phyloP scores from a whole-genome alignment of 1,140 invertebrate genomes.

The Drosophila oshimai region DNA sequence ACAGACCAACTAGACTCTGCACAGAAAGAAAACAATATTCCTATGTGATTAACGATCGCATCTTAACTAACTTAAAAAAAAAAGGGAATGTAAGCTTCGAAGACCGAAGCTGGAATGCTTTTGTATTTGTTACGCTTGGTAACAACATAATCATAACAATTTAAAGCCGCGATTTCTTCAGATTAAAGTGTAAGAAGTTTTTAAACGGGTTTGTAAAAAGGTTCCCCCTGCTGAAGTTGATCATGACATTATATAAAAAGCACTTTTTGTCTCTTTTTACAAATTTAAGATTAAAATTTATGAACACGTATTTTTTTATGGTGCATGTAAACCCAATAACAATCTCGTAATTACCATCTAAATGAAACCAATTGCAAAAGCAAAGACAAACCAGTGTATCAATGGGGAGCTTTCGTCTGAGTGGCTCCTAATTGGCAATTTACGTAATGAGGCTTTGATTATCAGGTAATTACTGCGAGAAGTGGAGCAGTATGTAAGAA shows the following conservation, averaged over 20 bases:
- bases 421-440: conserved; percentile 58
- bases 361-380: conserved; percentile 47
- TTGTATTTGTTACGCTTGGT: no score
- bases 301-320: neutral
- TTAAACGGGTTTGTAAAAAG: no score
- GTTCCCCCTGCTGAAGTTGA: no score
- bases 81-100: no score
- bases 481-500: conserved; percentile 50
- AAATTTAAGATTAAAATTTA: neutral
- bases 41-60: neutral
- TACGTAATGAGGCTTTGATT: conserved; percentile 49
- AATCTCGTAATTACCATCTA: conserved; percentile 64
- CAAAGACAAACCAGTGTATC: conserved; percentile 35
- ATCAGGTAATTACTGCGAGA: conserved; percentile 40
- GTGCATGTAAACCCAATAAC: neutral
- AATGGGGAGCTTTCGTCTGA: conserved; percentile 20
- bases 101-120: no score
- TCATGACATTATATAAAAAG: no score
- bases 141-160: no score
- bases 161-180: no score
- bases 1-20: conserved; percentile 5
- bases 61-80: neutral
- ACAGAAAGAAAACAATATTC: neutral
- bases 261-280: no score
- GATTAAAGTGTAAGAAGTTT: no score